Conservation (phyloP, 2,113 vertebrate genomes). For the Spermophilus dauricus region DNA sequence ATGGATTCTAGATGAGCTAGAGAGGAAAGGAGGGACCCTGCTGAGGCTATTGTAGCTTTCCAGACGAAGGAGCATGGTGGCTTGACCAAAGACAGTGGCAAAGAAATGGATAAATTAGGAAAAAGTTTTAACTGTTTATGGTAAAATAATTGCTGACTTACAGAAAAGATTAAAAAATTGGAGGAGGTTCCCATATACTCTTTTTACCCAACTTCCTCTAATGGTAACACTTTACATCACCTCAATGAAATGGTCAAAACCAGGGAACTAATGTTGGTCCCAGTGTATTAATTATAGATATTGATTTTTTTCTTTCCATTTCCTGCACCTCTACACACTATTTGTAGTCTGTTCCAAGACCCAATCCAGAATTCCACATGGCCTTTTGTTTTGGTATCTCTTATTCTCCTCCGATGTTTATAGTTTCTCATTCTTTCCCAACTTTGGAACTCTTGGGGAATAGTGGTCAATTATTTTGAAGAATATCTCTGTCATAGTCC, state of each 20-base stretch:
- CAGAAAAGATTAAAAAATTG: not conserved
- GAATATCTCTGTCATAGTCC: not conserved
- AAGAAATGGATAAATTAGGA: not conserved
- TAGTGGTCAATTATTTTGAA: not conserved
- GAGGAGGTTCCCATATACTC: not conserved
- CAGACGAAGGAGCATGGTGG: not conserved
- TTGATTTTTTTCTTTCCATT: not conserved
- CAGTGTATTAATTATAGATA: not conserved
- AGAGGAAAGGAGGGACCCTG: not conserved
- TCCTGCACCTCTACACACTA: not conserved
- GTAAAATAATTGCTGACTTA: not conserved
- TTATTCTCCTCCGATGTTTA: not conserved
- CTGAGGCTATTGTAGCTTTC: not conserved
- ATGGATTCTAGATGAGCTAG: not conserved
- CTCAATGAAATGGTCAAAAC: not conserved
- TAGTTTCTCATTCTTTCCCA: not conserved
- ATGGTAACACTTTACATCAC: not conserved
- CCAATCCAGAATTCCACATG: not conserved
- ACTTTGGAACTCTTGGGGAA: not conserved
- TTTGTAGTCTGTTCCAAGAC: not conserved
- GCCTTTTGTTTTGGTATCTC: not conserved
- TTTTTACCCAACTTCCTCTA: not conserved
- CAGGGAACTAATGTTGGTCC: not conserved
- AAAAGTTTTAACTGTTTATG: not conserved
- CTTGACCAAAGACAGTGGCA: not conserved